phyloP scores from a whole-genome alignment of 30 jellyfish, hydroid and myxozoan genomes.

The Nemopilema nomurai region DNA sequence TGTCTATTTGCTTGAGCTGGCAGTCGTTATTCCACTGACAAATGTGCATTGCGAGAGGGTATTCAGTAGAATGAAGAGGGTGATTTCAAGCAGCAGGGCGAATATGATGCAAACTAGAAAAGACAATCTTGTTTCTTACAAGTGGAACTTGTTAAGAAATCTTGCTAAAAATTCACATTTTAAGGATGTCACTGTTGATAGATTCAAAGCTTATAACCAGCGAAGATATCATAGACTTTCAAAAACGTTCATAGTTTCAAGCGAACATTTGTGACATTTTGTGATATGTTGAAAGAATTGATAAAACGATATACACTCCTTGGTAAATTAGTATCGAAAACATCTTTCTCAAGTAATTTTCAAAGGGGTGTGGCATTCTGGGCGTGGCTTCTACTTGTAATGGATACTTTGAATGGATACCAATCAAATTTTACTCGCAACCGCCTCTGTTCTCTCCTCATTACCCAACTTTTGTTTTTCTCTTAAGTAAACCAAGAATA shows the following conservation, averaged over 20 bases:
- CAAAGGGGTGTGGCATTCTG: not conserved
- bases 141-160: not conserved
- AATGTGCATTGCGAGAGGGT: constrained; percentile 35
- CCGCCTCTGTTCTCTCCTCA: too few species aligned
- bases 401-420: not conserved
- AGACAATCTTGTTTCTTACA: constrained; percentile 5
- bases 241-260: not conserved
- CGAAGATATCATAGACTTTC: not conserved
- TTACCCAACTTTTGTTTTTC: too few species aligned
- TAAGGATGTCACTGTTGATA: not conserved
- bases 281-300: not conserved
- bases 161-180: not conserved
- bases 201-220: not conserved
- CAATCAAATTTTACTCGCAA: not conserved
- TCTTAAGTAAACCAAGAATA: too few species aligned
- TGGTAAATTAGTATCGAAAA: not conserved
- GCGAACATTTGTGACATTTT: not conserved
- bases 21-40: constrained; percentile 23
- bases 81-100: constrained; percentile 7
- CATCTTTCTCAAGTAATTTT: not conserved
- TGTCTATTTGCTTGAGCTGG: constrained; percentile 20
- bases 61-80: constrained; percentile 18
- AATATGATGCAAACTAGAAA: constrained; percentile 29
- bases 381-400: not conserved
- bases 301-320: not conserved